Evolutionary conservation across 2,797 vertebrate species (phyloP).

Genomic region (Heliangelus exortis): DNA sequence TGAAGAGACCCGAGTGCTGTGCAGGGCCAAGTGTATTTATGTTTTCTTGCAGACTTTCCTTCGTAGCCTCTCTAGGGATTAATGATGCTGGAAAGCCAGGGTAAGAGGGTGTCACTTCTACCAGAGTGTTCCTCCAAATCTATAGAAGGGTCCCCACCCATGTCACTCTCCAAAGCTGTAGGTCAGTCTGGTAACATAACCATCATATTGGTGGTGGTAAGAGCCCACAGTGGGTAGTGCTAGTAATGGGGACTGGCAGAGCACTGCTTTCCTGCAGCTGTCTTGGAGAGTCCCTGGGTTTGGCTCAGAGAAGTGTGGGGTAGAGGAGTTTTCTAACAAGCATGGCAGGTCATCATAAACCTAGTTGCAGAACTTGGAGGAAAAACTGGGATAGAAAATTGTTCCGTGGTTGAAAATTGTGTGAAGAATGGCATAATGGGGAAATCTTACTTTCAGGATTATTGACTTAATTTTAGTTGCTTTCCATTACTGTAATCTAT

Average conservation of each 20-base stretch:
- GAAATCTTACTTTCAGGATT: background rate
- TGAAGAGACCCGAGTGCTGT: background rate
- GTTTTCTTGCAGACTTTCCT: background rate
- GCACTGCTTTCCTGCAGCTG: background rate
- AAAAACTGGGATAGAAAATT: background rate
- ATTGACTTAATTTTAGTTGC: background rate
- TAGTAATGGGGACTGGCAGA: background rate
- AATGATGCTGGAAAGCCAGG: background rate
- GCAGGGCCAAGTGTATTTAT: background rate
- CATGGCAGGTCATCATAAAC: background rate
- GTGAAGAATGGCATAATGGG: too few species aligned
- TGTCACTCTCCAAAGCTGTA: background rate
- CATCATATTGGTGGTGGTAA: background rate
- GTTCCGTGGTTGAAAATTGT: background rate
- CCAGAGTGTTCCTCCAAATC: background rate
- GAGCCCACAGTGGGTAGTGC: background rate
- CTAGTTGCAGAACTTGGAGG: background rate
- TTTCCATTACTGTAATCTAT: background rate
- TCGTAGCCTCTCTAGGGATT: background rate
- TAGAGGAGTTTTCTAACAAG: background rate
- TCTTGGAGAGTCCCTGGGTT: background rate
- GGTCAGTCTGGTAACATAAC: background rate
- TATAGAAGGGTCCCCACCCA: accelerated
- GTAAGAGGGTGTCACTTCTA: background rate
- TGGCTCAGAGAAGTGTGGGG: background rate